Percentiles rank a stretch among this genome's conserved stretches.
phyloP scores from a whole-genome alignment of 2,113 vertebrate genomes.

The Mirounga angustirostris region DNA sequence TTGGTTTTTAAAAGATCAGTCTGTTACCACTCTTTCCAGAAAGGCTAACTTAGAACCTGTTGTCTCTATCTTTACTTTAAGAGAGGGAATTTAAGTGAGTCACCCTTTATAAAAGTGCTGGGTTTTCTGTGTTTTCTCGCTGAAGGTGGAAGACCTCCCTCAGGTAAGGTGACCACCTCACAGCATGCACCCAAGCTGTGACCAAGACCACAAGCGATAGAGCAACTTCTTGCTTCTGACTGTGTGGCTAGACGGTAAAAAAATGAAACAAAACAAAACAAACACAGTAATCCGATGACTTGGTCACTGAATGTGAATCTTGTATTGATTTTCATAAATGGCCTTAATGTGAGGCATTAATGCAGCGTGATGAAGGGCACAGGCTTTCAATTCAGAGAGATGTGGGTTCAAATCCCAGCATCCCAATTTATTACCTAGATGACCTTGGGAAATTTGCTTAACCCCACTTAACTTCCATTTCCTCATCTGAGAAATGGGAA shows the following conservation, averaged over 20 bases:
- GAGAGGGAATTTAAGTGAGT: background rate
- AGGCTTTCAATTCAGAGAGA: background rate
- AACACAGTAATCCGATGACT: background rate
- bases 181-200: background rate
- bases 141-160: background rate
- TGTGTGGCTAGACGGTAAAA: background rate
- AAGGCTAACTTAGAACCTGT: background rate
- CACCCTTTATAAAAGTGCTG: background rate
- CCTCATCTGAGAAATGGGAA: background rate
- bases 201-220: background rate
- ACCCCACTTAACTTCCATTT: background rate
- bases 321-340: background rate
- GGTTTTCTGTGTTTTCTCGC: background rate
- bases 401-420: background rate
- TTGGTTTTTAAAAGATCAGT: background rate
- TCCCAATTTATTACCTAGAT: background rate
- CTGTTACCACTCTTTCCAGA: background rate
- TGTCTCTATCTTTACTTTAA: background rate
- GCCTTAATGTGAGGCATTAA: background rate
- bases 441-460: background rate
- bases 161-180: background rate
- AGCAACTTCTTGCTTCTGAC: background rate
- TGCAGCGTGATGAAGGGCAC: background rate
- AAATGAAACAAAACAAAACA: background rate
- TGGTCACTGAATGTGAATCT: background rate